Base-by-base conservation (phyloP, 2,888 invertebrate genomes). In the Cerceris ruficornis region DNA sequence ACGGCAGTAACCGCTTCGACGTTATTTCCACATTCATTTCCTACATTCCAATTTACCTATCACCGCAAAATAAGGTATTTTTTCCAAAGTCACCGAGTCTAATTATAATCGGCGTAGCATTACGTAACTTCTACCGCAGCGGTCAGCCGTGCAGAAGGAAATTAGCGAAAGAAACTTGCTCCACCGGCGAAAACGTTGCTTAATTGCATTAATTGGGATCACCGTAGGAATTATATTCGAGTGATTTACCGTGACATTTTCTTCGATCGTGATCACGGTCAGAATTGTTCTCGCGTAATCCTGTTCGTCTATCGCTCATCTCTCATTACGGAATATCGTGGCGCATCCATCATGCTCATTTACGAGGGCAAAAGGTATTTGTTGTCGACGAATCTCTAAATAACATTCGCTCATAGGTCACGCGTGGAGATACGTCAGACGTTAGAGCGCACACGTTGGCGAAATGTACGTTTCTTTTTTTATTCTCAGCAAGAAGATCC, bases 311-410 rank as follows among this genome's bases (percentile, higher is more conserved):
- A 58, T 69, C 69, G 66, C 52, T 72, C 79, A 57, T 74, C 74
- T 72, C 61, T 69, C 69, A 61, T 81, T 76, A 67, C 65, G 14
- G 68, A 60, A 41, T 7, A 60, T 13, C 61, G 52, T 52, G 64
- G 69, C 60, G 58, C 75, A 78, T 84, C 69, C 64, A 84, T 83
- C 83, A 81, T 58, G 39, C 68, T 72, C 68, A 57, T 77, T 81
- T 66, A 64, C 66, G 59, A 55, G 78, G 62, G 77, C 62, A 68
- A 42, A 66, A 62, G 55, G 67, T 62, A 65, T 64, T 72, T 61
- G 71, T 77, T 65, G 74, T 77, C 68, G 46, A 58, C 59, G 54
- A 59, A 49, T 57, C 52, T 58, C 57, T 59, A 46, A 50, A 43
- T 52, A 68, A 71, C 64, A 17, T 58, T 55, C 55, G 5, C 58